A percentile compares a stretch with the other conserved stretches of the same genome.
Conservation (phyloP, 2,113 vertebrate species). For the Acanthisitta chloris region DNA sequence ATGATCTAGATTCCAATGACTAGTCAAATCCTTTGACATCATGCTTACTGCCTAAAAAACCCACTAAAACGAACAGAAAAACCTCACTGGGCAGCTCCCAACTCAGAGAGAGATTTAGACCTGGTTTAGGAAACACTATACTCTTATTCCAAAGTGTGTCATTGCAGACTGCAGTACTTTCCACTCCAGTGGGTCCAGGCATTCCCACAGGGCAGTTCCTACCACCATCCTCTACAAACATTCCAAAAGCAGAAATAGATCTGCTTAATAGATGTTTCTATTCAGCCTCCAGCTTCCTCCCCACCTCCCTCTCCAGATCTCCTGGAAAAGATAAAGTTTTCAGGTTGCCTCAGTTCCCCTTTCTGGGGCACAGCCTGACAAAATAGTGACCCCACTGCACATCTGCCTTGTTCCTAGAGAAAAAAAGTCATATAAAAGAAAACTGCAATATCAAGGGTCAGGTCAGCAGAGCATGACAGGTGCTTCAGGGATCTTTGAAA, state of each 20-base stretch:
- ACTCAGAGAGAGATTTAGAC: not conserved
- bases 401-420: not conserved
- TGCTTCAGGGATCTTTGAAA: not conserved
- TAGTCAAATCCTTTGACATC: not conserved
- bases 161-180: not conserved
- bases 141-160: accelerated
- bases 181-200: not conserved
- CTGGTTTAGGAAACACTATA: not conserved
- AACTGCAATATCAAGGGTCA: not conserved
- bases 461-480: not conserved
- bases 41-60: not conserved
- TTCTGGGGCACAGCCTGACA: not conserved
- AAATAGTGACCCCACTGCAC: not conserved
- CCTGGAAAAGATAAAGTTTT: not conserved
- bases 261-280: not conserved
- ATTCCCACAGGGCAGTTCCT: not conserved
- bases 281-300: not conserved
- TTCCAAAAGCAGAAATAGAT: not conserved
- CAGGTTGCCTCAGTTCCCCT: not conserved
- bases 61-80: not conserved
- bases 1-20: not conserved
- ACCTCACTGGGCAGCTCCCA: not conserved
- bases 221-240: not conserved
- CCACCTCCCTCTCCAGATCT: accelerated
- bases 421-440: not conserved